phyloP scores from a whole-genome alignment of 2,113 vertebrate species.

The Zeus faber region DNA sequence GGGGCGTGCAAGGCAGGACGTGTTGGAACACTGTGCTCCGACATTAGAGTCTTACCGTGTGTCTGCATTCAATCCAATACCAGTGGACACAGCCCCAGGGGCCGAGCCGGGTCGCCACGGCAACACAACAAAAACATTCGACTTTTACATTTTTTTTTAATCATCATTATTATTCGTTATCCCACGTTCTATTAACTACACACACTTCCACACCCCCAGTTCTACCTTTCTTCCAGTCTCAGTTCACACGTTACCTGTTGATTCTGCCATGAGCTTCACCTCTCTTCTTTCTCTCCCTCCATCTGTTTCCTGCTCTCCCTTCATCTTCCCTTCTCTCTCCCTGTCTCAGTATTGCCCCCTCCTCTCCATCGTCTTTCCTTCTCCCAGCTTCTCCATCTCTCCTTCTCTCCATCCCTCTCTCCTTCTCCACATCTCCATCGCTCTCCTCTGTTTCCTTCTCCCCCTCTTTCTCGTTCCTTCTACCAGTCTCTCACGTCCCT shows the following conservation, averaged over 20 bases:
- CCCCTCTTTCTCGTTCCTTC: no score
- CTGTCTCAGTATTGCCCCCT: neutral
- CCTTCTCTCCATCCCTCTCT: neutral
- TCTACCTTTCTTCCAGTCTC: neutral
- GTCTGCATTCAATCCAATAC: no score
- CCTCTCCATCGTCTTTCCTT: constrained; percentile 34
- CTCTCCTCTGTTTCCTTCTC: neutral
- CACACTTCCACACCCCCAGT: no score
- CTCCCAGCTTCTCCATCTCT: constrained; percentile 1
- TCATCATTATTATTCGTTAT: no score
- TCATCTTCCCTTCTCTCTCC: neutral
- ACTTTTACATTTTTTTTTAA: no score
- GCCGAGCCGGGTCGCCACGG: no score
- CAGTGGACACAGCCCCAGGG: no score
- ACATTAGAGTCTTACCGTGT: no score
- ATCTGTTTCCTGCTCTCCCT: constrained; percentile 22
- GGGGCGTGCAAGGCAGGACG: constrained; percentile 21
- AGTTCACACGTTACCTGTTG: neutral
- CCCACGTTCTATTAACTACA: no score
- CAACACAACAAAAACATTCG: no score
- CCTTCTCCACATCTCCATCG: no score
- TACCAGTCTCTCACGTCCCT: no score
- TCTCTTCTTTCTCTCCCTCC: neutral
- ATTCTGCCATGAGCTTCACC: neutral
- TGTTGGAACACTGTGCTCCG: constrained; percentile 53